Evolutionary conservation across 2,797 vertebrate species (phyloP).

Genomic region (Lacerta bilineata): DNA sequence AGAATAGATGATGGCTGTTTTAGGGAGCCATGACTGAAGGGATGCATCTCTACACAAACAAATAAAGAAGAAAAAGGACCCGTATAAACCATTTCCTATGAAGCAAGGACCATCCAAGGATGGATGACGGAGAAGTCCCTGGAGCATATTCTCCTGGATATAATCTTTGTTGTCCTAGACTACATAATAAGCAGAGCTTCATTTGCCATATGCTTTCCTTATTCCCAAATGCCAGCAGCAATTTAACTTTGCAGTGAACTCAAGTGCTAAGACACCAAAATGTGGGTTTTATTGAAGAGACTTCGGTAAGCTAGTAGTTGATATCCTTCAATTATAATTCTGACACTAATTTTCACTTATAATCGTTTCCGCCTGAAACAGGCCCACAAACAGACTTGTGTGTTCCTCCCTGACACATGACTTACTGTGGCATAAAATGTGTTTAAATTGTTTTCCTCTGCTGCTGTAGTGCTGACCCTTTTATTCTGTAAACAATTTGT

Average conservation of each 20-base stretch:
- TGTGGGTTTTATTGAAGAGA: constrained; percentile 27
- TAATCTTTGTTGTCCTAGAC: constrained; percentile 46
- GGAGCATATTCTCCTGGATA: neutral
- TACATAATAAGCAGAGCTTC: constrained; percentile 35
- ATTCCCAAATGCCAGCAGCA: constrained; percentile 64
- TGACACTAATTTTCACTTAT: constrained; percentile 73
- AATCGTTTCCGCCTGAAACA: constrained; percentile 77
- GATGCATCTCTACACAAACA: neutral
- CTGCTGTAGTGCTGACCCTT: constrained; percentile 75
- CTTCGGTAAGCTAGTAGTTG: constrained; percentile 42
- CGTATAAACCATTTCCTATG: neutral
- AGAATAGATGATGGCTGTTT: neutral
- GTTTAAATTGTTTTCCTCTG: constrained; percentile 73
- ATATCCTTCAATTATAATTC: constrained; percentile 53
- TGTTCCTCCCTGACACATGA: constrained; percentile 69
- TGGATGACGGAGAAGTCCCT: neutral
- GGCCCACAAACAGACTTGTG: constrained; percentile 66
- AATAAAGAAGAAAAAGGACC: neutral
- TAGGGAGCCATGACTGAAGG: neutral
- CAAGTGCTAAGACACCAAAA: constrained; percentile 42
- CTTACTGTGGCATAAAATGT: constrained; percentile 76
- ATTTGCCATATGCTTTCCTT: constrained; percentile 46
- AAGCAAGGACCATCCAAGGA: neutral
- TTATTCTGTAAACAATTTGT: constrained; percentile 81
- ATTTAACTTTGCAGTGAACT: constrained; percentile 57